phyloP scores from a whole-genome alignment of 1,140 invertebrate genomes.

The Drosophila rufa region DNA sequence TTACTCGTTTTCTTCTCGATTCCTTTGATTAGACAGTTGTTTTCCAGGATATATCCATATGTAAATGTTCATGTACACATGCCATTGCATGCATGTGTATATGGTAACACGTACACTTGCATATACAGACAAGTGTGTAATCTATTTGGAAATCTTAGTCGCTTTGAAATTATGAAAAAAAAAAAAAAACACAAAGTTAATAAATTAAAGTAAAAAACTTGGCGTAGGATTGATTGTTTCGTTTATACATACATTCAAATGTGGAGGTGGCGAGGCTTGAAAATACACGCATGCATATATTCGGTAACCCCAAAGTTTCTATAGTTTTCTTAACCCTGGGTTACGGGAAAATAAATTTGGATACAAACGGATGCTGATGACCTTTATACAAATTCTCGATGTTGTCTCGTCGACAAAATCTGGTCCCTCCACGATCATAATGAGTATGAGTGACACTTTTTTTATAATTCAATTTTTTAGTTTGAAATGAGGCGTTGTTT shows the following conservation, averaged over 20 bases:
- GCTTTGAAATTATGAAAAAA: conserved; percentile 28
- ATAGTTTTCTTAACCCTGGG: not conserved
- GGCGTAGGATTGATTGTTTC: conserved; percentile 6
- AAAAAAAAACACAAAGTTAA: conserved; percentile 12
- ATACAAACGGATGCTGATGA: too few relatives aligned
- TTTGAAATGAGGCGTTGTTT: too few relatives aligned
- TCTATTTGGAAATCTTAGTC: conserved; percentile 10
- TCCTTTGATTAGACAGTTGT: conserved; percentile 37
- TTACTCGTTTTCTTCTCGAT: conserved; percentile 21
- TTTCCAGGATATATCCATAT: conserved; percentile 33
- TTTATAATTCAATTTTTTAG: too few relatives aligned
- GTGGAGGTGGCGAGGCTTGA: conserved; percentile 8
- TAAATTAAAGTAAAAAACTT: conserved; percentile 30
- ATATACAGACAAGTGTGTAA: conserved; percentile 43
- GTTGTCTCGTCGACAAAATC: too few relatives aligned
- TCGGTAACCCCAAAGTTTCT: conserved; percentile 1
- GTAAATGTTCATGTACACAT: conserved; percentile 39
- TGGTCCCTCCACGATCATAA: too few relatives aligned
- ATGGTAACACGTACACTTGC: conserved; percentile 32
- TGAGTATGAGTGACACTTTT: too few relatives aligned
- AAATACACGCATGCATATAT: conserved; percentile 16
- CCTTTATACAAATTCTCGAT: too few relatives aligned
- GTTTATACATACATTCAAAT: not conserved
- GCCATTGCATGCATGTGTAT: conserved; percentile 3
- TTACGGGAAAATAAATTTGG: not conserved